Base-by-base conservation (phyloP, 92 coral and sea anemone species). In the Parazoanthus atlanticus region DNA sequence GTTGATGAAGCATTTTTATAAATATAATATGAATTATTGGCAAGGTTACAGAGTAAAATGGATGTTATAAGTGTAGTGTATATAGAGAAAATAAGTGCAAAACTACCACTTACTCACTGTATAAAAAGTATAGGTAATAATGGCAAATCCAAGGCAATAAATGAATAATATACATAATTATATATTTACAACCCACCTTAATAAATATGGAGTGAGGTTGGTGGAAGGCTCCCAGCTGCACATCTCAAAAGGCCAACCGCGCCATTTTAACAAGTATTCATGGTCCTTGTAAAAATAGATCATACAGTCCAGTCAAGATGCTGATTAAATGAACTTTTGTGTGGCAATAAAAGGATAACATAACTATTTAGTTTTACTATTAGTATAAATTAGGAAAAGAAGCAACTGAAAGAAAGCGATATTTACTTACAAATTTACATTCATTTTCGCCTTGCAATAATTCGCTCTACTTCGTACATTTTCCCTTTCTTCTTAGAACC, bases 201-300 rank as follows among this genome's bases (percentile, higher is more conserved):
- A 38, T 67, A 88, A 84, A 41, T 69, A 47, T 40, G 79, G 80
- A 6, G 71, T 79, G 47, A 88, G 84, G 80, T 88, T 34, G 58
- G 67, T 74, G 54, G 86, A 70, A 33, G 86, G 90, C 86, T 88
- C 86, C 90, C 80, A 88, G 67, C 80, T 79, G 71, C 86, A 88
- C 28, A 67, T 49, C 6, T 88, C 61, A 43, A 40, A 88, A 26
- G 86, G 90, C 90, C 86, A 88, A 36, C 90, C 90, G 80, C 41
- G 40, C 90, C 86, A 88, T 80, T 88, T 88, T 70, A 88, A 41
- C 56, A 88, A 52, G 74, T 88, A 88, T 67, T 88, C 82, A 52
- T 80, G 74, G 81, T 85, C 91, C 81, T 72, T 69, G 65, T 16
- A 25, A 71, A 73, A 75, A 40, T 56, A 58, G 77, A 21, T 74